Conservation (phyloP, 1,140 invertebrate species). For the Aphis craccivora region DNA sequence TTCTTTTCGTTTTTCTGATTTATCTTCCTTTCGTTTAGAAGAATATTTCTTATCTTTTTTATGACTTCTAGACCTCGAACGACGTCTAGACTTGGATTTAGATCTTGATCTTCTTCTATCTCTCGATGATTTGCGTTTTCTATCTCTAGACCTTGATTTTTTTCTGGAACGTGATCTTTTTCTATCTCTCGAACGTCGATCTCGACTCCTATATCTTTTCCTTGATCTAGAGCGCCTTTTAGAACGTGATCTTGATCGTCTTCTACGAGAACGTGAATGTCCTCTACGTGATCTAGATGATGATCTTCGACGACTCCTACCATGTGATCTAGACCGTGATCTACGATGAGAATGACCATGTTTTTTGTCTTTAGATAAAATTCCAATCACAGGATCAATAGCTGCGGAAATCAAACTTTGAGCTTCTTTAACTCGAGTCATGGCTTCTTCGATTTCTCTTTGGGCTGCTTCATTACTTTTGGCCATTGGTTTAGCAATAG, state of each 20-base stretch:
- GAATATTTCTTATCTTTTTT: slow-evolving; percentile 55
- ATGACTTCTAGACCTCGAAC: slow-evolving; percentile 51
- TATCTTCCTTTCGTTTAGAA: slow-evolving; percentile 48
- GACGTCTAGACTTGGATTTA: slow-evolving; percentile 57
- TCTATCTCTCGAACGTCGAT: slow-evolving; percentile 68
- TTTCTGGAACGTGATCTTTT: slow-evolving; percentile 67
- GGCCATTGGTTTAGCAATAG: slow-evolving; percentile 90
- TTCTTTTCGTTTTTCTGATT: slow-evolving; percentile 52
- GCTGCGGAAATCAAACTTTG: slow-evolving; percentile 92
- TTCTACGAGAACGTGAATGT: slow-evolving; percentile 71
- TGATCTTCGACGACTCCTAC: slow-evolving; percentile 68
- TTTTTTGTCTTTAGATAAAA: slow-evolving; percentile 83
- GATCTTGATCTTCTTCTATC: slow-evolving; percentile 65
- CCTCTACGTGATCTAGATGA: slow-evolving; percentile 69
- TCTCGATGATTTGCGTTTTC: slow-evolving; percentile 64
- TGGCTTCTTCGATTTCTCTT: slow-evolving; percentile 94
- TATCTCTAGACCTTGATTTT: slow-evolving; percentile 71
- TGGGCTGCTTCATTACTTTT: slow-evolving; percentile 95
- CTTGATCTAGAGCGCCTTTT: slow-evolving; percentile 62
- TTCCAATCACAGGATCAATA: slow-evolving; percentile 87
- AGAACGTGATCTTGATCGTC: slow-evolving; percentile 65
- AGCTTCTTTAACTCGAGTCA: slow-evolving; percentile 94
- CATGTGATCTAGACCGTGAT: slow-evolving; percentile 64
- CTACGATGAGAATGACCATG: slow-evolving; percentile 66
- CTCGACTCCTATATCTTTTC: slow-evolving; percentile 62